phyloP scores from a whole-genome alignment of 1,140 invertebrate species.

The Elymnias hypermnestra region DNA sequence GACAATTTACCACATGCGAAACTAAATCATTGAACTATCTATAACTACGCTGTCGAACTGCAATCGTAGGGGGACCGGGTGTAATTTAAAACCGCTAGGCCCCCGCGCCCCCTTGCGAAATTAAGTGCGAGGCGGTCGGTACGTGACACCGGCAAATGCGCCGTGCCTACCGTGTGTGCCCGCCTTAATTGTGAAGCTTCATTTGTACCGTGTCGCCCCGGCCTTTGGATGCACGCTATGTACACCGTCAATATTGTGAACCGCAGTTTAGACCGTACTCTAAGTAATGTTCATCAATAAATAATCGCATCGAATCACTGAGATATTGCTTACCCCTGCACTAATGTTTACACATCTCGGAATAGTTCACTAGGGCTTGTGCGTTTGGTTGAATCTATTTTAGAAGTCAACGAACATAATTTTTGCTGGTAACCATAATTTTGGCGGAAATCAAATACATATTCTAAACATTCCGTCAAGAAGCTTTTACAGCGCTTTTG shows the following conservation, averaged over 20 bases:
- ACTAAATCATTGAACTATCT: constrained; percentile 38
- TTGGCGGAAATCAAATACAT: too few species aligned
- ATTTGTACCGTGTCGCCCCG: constrained; percentile 44
- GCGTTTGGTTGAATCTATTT: too few species aligned
- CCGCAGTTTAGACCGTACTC: constrained; percentile 3
- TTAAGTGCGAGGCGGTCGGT: constrained; percentile 61
- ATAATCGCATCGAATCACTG: not conserved
- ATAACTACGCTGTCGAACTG: constrained; percentile 48
- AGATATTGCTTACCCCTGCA: not conserved
- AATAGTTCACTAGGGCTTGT: too few species aligned
- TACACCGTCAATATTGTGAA: constrained; percentile 14
- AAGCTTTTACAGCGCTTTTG: too few species aligned
- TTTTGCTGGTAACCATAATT: too few species aligned
- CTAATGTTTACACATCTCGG: too few species aligned
- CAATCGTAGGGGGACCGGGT: constrained; percentile 36
- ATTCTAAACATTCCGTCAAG: too few species aligned
- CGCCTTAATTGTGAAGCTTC: constrained; percentile 65
- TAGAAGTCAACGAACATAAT: too few species aligned
- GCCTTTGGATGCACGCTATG: constrained; percentile 13
- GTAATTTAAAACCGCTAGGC: constrained; percentile 68
- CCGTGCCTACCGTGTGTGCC: constrained; percentile 49
- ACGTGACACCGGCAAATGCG: constrained; percentile 67
- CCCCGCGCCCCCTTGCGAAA: constrained; percentile 45
- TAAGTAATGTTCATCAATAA: constrained; percentile 1
- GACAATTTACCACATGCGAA: constrained; percentile 5